Base-by-base conservation (phyloP, 2,888 invertebrate species). In the Brachylomia viminalis region DNA sequence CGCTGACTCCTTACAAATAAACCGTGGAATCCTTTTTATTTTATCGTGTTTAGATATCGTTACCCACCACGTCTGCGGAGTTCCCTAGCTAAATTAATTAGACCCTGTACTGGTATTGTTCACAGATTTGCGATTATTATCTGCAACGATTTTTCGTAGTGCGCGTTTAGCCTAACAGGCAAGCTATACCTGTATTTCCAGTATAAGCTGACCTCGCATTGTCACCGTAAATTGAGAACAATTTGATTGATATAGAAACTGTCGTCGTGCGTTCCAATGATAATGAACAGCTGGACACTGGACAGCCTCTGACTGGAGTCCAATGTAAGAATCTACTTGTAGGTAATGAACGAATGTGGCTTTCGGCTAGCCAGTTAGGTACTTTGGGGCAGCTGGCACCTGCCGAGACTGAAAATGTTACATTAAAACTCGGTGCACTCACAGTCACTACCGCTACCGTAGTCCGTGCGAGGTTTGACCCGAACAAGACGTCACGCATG, bases 401-500 rank as follows among this genome's bases (percentile, higher is more conserved):
- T n/a, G 33, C 72, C 62, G 42, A 67, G 13, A n/a, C 45, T 11
- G 49, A 27, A 38, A 23, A 73, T 73, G 42, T 74, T 70, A 56
- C 61, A 47, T 30, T 45, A 10, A 17, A 45, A 38, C 52, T 62
- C 8, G 27, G 11, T 33, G 27, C 20, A 38, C 17, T 54, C 47
- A 20, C 59, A 13, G 38, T 20, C 20, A 17, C 6, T 23, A n/a
- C n/a, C 30, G n/a, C 45, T 71, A 23, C 15, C 33, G 33, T 38
- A 15, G n/a, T n/a, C n/a, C 27, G 70, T 10, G 1, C 10, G 42
- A 1, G 10, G 42, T 20, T 77, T 58, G 59, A 79, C 65, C 69
- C 67, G 59, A 75, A 79, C 80, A 76, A 76, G 45, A 85, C 89
- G 89, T 88, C 85, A 88, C 83, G 88, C 80, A 83, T 82, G 79